Conservation (phyloP, 2,113 vertebrate genomes). For the Malurus melanocephalus region DNA sequence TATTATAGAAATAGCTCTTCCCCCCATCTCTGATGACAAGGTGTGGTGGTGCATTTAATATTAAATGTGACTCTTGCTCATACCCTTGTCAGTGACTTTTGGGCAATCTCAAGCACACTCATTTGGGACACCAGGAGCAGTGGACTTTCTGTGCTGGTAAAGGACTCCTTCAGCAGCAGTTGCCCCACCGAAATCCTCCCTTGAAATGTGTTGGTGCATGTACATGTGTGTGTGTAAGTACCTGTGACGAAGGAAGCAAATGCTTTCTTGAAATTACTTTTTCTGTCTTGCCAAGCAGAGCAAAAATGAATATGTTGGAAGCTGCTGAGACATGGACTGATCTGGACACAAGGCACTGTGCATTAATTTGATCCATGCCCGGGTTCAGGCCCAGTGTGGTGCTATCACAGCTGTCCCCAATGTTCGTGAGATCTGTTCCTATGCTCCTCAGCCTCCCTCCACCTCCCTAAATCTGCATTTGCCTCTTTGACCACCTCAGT, state of each 20-base stretch:
- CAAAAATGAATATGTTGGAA: background rate
- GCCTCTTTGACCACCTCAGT: background rate
- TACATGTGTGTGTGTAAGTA: background rate
- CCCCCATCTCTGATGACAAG: background rate
- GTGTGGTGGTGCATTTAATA: too few species aligned
- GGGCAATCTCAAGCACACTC: too few species aligned
- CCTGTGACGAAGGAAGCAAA: background rate
- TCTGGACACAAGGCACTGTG: background rate
- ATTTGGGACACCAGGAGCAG: background rate
- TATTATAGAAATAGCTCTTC: background rate
- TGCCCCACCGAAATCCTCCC: background rate
- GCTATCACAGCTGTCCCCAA: background rate
- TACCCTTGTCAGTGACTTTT: too few species aligned
- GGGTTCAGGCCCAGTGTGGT: background rate
- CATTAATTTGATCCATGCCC: background rate
- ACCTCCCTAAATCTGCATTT: background rate
- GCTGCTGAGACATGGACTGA: background rate
- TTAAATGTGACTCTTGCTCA: too few species aligned
- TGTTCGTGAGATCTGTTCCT: background rate
- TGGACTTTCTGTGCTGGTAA: background rate
- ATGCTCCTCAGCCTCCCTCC: background rate
- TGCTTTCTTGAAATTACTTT: background rate
- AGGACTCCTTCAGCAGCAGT: background rate
- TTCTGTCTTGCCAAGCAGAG: background rate
- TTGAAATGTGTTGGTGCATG: rapidly evolving